Conservation (phyloP, 2,797 vertebrate genomes). For the Cygnus olor region DNA sequence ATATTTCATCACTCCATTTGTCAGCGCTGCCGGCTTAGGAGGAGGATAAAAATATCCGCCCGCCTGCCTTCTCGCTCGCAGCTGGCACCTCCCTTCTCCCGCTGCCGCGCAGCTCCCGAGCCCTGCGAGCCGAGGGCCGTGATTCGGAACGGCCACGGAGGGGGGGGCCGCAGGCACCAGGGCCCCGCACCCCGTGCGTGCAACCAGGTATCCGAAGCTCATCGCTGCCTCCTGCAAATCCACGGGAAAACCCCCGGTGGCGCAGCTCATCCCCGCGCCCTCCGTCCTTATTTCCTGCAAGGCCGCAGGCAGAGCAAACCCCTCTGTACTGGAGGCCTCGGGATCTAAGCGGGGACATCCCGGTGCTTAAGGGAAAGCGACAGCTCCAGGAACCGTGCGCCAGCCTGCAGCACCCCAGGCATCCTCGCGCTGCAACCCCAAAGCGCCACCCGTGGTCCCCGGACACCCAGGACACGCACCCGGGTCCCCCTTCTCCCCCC, state of each 20-base stretch:
- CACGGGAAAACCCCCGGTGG: fast-evolving
- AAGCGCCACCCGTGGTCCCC: fast-evolving
- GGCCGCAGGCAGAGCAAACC: neutral
- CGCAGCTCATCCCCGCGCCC: neutral
- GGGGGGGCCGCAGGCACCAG: neutral
- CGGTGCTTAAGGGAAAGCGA: neutral
- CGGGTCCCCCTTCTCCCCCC: neutral
- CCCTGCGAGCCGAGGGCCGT: neutral
- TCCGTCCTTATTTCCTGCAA: neutral
- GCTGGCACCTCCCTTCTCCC: neutral
- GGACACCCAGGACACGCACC: neutral
- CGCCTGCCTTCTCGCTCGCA: neutral
- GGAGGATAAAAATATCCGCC: conserved; percentile 43
- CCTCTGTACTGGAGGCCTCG: neutral
- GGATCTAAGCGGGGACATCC: fast-evolving
- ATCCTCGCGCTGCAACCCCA: neutral
- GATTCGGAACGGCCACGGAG: neutral
- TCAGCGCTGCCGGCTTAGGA: neutral
- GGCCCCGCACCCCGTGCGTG: neutral
- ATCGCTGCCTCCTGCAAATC: neutral
- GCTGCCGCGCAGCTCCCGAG: neutral
- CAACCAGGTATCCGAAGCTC: neutral
- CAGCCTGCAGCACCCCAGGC: neutral
- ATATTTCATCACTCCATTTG: neutral
- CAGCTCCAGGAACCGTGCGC: neutral